Evolutionary conservation across 1,140 invertebrate genomes (phyloP).

Genomic region (Cherax destructor): DNA sequence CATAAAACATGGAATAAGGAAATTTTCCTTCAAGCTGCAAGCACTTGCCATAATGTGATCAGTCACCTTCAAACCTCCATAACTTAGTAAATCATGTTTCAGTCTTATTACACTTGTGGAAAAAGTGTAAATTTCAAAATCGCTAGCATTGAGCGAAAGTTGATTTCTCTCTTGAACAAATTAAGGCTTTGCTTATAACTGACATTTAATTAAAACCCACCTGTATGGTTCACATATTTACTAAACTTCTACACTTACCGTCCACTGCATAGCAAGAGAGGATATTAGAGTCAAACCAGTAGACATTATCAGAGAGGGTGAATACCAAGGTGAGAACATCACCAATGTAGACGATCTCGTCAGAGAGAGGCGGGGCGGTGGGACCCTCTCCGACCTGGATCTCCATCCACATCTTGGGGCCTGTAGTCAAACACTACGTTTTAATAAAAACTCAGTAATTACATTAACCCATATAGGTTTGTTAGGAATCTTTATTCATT

Average conservation of each 20-base stretch:
- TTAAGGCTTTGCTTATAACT: background rate
- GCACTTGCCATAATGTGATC: too few relatives aligned
- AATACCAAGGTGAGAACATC: conserved; percentile 72
- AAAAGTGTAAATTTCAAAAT: too few relatives aligned
- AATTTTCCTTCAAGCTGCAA: too few relatives aligned
- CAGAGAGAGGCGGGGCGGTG: conserved; percentile 59
- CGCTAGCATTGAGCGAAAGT: too few relatives aligned
- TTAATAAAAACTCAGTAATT: too few relatives aligned
- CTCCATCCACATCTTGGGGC: conserved; percentile 73
- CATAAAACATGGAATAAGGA: too few relatives aligned
- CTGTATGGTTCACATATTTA: conserved; percentile 19
- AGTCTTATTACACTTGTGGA: too few relatives aligned
- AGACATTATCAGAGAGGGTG: conserved; percentile 71
- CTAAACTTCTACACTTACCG: conserved; percentile 53
- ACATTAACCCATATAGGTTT: too few relatives aligned
- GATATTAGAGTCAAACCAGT: conserved; percentile 73
- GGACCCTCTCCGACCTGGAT: conserved; percentile 72
- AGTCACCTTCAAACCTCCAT: too few relatives aligned
- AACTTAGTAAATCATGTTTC: too few relatives aligned
- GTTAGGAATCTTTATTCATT: too few relatives aligned
- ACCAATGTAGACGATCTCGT: conserved; percentile 71
- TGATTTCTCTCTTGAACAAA: too few relatives aligned
- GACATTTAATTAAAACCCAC: background rate
- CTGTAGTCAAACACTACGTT: conserved; percentile 5
- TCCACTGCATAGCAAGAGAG: conserved; percentile 72